Evolutionary conservation across 1,140 invertebrate species (phyloP).

Genomic region (Telenomus remus): DNA sequence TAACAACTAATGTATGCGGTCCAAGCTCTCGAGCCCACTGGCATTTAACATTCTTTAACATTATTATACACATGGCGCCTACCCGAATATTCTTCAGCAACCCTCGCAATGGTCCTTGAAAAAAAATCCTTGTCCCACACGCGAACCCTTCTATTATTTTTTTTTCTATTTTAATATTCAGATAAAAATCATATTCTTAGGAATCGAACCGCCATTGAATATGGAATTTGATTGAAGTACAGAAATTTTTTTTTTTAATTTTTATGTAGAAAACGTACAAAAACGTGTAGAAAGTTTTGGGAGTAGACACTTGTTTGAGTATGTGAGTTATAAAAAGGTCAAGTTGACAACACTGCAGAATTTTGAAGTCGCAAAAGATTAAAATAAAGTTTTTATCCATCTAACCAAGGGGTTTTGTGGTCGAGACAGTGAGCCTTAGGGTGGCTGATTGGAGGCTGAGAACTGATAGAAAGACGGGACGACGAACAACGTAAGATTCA

Average conservation of each 20-base stretch:
- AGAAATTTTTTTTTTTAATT: too few relatives aligned
- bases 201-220: constrained; percentile 30
- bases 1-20: constrained; percentile 76
- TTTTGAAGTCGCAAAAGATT: constrained; percentile 69
- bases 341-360: constrained; percentile 32
- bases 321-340: background rate
- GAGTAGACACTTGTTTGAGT: background rate
- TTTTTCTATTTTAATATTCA: constrained; percentile 4
- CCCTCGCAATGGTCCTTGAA: constrained; percentile 57
- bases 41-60: constrained; percentile 75
- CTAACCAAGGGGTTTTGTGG: constrained; percentile 13
- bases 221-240: constrained; percentile 22
- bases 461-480: constrained; percentile 55
- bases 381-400: constrained; percentile 72
- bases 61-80: constrained; percentile 75
- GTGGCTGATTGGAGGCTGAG: constrained; percentile 32
- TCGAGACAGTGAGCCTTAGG: constrained; percentile 15
- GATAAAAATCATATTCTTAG: constrained; percentile 11
- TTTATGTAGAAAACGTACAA: too few relatives aligned
- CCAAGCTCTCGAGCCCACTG: constrained; percentile 59
- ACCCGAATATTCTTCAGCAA: constrained; percentile 57
- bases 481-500: constrained; percentile 10
- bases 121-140: constrained; percentile 33
- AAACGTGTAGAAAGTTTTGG: too few relatives aligned
- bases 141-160: constrained; percentile 21